Evolutionary conservation across 2,888 invertebrate genomes (phyloP), one percentile per base, ranked within the genome.

Genomic region (Nomada fabriciana): DNA sequence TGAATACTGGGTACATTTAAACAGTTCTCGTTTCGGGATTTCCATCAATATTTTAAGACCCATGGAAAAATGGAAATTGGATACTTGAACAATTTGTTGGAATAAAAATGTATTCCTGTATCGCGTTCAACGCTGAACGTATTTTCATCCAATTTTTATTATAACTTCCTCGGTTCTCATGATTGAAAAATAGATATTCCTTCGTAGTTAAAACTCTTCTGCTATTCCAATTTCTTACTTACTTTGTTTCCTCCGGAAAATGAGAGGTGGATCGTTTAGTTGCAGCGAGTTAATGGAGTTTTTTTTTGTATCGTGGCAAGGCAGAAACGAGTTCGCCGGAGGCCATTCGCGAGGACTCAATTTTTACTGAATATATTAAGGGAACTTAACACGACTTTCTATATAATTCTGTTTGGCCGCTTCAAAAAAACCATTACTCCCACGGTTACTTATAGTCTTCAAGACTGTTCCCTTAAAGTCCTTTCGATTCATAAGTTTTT

Each of bases 391-490:
- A 15, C 25, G 18, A 13, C 25, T 29, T 71, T 18, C 42, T 36
- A 47, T 42, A 52, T 43, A 76, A 52, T 69, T 43, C 60, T 57
- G 42, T 59, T 64, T 59, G 59, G 42, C 13, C 9, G 18, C 15
- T 60, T 50, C 53, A 60, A 77, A 73, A 36, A 73, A 73, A 13
- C 42, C 59, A 64, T 43, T 69, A 59, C 74, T 57, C 60, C 53
- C 23, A 23, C 63, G 52, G n/a, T 42, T 43, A 50, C 29, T 57
- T 25, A n/a, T 53, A 50, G 47, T 42, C 4, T 9, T 3, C 5
- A 7, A 25, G 36, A 18, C 20, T 57, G 36, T 10, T 36, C 0
- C 3, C 15, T 0, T 18, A 11, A 25, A 47, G n/a, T 20, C 25
- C 18, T 4, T 4, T 4, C 18, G 61, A 61, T 70, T 70, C 43